Evolutionary conservation across 2,113 vertebrate species (phyloP).

Genomic region (Tetraodon nigroviridis): DNA sequence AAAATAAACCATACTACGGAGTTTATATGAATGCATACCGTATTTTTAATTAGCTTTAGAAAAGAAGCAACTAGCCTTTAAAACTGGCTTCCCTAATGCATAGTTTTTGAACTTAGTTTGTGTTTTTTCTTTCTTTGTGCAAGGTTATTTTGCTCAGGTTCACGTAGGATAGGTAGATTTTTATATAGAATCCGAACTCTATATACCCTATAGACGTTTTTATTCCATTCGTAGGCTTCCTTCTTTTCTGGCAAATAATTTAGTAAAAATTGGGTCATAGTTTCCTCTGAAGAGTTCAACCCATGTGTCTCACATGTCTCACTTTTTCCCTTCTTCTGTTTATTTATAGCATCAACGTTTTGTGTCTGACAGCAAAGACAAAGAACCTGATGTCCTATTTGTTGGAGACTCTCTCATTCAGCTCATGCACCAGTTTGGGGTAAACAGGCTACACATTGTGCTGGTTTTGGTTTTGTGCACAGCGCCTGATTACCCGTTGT

Average conservation of each 20-base stretch:
- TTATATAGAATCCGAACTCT: no score
- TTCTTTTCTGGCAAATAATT: no score
- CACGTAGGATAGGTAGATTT: no score
- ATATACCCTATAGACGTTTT: no score
- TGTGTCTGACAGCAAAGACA: conserved; percentile 85
- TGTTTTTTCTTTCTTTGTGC: background rate
- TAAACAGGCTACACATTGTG: conserved; percentile 44
- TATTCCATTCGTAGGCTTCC: no score
- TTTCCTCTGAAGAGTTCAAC: background rate
- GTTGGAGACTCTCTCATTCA: conserved; percentile 86
- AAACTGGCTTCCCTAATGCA: background rate
- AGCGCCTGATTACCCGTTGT: background rate
- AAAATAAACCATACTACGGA: background rate
- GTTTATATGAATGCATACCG: background rate
- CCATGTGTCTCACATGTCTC: background rate
- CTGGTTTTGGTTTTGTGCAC: background rate
- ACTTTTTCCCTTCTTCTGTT: conserved; percentile 10
- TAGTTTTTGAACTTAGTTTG: background rate
- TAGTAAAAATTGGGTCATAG: no score
- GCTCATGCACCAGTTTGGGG: conserved; percentile 87
- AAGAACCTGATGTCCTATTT: conserved; percentile 86
- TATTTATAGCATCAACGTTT: conserved; percentile 81
- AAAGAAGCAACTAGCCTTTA: background rate
- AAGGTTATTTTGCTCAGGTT: no score
- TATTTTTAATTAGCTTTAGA: background rate